Evolutionary conservation across 2,113 vertebrate genomes (phyloP).

Genomic region (Dinomys branickii): DNA sequence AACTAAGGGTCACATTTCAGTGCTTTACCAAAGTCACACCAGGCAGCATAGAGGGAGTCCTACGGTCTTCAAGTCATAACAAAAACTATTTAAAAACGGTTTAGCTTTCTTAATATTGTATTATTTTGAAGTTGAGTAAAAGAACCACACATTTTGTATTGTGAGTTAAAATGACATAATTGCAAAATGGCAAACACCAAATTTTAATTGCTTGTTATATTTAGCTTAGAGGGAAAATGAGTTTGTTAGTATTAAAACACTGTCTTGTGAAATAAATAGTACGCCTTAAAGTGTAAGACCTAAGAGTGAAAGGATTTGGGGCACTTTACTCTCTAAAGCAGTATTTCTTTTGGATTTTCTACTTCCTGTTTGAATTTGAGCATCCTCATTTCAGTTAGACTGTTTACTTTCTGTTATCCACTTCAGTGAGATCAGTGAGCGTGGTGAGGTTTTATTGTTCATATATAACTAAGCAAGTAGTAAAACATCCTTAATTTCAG

Average conservation of each 20-base stretch:
- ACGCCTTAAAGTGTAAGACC: too few species aligned
- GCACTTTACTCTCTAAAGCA: background rate
- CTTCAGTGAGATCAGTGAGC: background rate
- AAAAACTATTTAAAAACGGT: background rate
- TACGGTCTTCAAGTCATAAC: background rate
- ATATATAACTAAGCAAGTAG: background rate
- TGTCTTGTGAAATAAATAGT: background rate
- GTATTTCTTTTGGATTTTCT: background rate
- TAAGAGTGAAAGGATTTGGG: background rate
- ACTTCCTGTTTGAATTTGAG: background rate
- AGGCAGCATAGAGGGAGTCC: background rate
- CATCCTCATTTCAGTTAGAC: background rate
- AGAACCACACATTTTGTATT: background rate
- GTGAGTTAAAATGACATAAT: background rate
- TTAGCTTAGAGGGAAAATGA: background rate
- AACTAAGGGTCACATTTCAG: background rate
- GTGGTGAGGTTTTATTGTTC: background rate
- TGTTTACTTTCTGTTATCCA: background rate
- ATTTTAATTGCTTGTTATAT: background rate
- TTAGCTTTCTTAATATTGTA: background rate
- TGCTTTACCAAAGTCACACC: background rate
- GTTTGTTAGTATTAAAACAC: background rate
- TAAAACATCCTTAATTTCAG: background rate
- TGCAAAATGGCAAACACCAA: background rate
- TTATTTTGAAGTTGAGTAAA: constrained; percentile 27